These are phyloP conservation scores for Drosophila lowei DNA, from an alignment of 1,140 invertebrate species.

Conservation along the genomic window DNA sequence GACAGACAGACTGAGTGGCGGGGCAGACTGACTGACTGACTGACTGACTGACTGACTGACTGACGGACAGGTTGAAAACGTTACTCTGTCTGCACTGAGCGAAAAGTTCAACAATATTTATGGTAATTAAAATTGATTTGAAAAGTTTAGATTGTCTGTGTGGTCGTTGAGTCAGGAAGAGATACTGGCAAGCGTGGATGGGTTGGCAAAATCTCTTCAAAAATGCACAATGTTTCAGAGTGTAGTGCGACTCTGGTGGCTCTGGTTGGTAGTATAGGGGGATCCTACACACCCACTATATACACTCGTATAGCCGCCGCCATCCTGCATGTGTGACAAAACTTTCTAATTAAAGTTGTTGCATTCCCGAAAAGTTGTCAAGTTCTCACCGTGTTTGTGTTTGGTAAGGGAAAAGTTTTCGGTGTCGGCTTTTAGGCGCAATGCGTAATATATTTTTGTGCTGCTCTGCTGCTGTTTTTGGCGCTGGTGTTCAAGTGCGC, in stretches of 20 bases:
- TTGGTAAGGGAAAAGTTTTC: slow-evolving; percentile 57
- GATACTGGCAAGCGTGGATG: too few species aligned
- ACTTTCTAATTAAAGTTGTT: slow-evolving; percentile 77
- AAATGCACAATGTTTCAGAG: slow-evolving; percentile 62
- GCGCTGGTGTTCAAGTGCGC: neutral
- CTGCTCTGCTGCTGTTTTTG: slow-evolving; percentile 4
- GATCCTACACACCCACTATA: neutral
- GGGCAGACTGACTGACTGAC: slow-evolving; percentile 14
- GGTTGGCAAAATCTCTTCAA: slow-evolving; percentile 5
- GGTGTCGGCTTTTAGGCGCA: slow-evolving; percentile 70
- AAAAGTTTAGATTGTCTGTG: slow-evolving; percentile 81
- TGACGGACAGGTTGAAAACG: slow-evolving; percentile 24
- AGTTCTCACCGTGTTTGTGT: slow-evolving; percentile 72
- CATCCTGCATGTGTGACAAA: slow-evolving; percentile 74
- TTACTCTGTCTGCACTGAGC: slow-evolving; percentile 34
- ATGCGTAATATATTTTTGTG: slow-evolving; percentile 57
- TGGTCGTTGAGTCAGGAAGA: slow-evolving; percentile 33
- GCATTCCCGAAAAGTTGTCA: slow-evolving; percentile 65
- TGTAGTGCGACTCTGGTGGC: slow-evolving; percentile 25
- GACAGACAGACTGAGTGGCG: slow-evolving; percentile 35
- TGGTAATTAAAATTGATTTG: slow-evolving; percentile 83
- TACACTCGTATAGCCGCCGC: neutral
- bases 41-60: slow-evolving; percentile 14
- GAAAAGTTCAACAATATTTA: slow-evolving; percentile 74
- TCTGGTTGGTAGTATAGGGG: neutral